Conservation (phyloP, 2,888 invertebrate genomes). For the Brachyopa scutellaris region DNA sequence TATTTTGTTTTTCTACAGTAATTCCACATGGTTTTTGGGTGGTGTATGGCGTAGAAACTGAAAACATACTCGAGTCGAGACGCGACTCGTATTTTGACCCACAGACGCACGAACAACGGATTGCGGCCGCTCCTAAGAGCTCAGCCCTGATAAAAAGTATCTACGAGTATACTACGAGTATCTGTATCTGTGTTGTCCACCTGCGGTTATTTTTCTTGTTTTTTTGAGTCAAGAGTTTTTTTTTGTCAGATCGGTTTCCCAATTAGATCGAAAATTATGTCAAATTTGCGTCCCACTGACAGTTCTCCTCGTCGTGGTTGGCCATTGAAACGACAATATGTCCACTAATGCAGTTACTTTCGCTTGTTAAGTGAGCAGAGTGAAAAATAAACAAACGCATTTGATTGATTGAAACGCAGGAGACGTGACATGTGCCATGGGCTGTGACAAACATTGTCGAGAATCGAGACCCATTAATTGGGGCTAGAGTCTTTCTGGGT, state of each 20-base stretch:
- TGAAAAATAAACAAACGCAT: slow-evolving; percentile 32
- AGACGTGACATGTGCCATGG: slow-evolving; percentile 68
- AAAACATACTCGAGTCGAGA: no score
- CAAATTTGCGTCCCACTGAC: slow-evolving; percentile 47
- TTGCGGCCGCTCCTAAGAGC: slow-evolving; percentile 43
- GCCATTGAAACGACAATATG: slow-evolving; percentile 29
- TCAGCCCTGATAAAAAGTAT: background rate
- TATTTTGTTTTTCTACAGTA: slow-evolving; percentile 47
- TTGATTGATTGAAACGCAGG: slow-evolving; percentile 62
- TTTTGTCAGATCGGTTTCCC: slow-evolving; percentile 29
- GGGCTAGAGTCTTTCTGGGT: slow-evolving; percentile 57
- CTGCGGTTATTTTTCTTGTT: slow-evolving; percentile 51
- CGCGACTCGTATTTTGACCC: slow-evolving; percentile 25
- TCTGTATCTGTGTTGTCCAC: slow-evolving; percentile 42
- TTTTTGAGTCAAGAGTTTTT: slow-evolving; percentile 3
- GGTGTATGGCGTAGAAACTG: background rate
- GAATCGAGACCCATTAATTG: slow-evolving; percentile 40
- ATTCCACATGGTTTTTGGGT: slow-evolving; percentile 43
- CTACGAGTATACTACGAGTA: no score
- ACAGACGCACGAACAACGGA: slow-evolving; percentile 31
- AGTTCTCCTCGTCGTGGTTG: slow-evolving; percentile 16
- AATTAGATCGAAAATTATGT: slow-evolving; percentile 66
- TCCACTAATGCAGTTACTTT: slow-evolving; percentile 69
- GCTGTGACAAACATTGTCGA: slow-evolving; percentile 53
- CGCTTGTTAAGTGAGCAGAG: slow-evolving; percentile 45